Evolutionary conservation across 2,888 invertebrate species (phyloP).

Genomic region (Coecobrya sp.): DNA sequence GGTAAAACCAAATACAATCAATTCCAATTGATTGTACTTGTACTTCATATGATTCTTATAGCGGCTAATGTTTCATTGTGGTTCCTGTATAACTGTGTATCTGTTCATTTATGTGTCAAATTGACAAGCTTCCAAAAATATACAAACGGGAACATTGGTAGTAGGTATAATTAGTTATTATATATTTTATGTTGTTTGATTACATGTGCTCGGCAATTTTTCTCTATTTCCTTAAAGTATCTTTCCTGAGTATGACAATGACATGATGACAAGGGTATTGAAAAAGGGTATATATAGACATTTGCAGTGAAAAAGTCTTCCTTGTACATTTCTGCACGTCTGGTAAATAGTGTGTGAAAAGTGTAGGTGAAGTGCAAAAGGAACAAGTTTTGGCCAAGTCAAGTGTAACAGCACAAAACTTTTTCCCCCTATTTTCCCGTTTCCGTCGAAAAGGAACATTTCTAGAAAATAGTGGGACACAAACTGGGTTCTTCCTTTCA

Average conservation of each 20-base stretch:
- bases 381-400: conserved; percentile 68
- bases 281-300: neutral
- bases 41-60: too few relatives aligned
- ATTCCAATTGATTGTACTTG: neutral
- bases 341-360: neutral
- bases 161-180: conserved; percentile 16
- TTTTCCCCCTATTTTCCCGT: neutral
- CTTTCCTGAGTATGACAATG: neutral
- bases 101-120: conserved; percentile 40
- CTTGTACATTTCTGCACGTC: neutral
- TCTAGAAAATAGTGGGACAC: neutral
- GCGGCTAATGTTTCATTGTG: too few relatives aligned
- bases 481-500: neutral
- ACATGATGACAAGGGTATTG: neutral
- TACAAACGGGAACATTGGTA: conserved; percentile 4
- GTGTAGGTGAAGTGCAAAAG: conserved; percentile 36
- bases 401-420: conserved; percentile 59
- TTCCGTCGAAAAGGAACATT: neutral
- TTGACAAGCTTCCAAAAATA: conserved; percentile 35
- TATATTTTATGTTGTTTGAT: conserved; percentile 2
- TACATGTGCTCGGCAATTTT: neutral
- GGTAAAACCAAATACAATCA: neutral
- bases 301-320: neutral
- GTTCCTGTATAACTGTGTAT: too few relatives aligned
- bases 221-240: conserved; percentile 29